Conservation (phyloP, 2,797 vertebrate species). For the Hippocampus kuda region DNA sequence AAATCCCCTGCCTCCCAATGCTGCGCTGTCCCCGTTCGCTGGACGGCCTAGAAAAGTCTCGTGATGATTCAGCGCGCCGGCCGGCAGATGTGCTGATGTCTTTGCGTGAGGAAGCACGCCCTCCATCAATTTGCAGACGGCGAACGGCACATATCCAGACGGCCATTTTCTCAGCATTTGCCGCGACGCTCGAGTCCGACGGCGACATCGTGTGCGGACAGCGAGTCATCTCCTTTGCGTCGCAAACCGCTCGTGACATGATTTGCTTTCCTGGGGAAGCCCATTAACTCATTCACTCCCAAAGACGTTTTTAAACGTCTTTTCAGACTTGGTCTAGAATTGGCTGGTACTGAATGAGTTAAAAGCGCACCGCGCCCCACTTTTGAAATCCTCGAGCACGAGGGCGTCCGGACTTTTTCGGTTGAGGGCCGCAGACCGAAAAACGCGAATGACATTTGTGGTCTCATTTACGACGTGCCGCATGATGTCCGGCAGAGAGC, state of each 20-base stretch:
- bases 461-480: slow-evolving; percentile 2
- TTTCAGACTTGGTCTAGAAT: too few relatives aligned
- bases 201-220: background rate
- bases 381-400: background rate
- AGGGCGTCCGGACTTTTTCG: too few relatives aligned
- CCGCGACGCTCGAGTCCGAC: background rate
- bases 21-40: slow-evolving; percentile 21
- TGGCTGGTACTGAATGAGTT: too few relatives aligned
- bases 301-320: too few relatives aligned
- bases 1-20: slow-evolving; percentile 32
- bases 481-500: slow-evolving; percentile 22
- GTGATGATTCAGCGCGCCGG: slow-evolving; percentile 40
- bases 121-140: background rate
- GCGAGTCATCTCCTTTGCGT: background rate
- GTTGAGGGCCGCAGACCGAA: too few relatives aligned
- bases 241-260: background rate
- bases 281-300: too few relatives aligned
- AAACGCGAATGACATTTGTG: slow-evolving; percentile 4
- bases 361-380: background rate
- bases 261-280: background rate
- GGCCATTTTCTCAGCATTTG: slow-evolving; percentile 9
- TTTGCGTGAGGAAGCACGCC: slow-evolving; percentile 1
- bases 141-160: background rate
- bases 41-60: slow-evolving; percentile 49
- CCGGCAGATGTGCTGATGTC: slow-evolving; percentile 18